Evolutionary conservation across 2,797 vertebrate species (phyloP).

Genomic region (Craterocephalus amniculus): DNA sequence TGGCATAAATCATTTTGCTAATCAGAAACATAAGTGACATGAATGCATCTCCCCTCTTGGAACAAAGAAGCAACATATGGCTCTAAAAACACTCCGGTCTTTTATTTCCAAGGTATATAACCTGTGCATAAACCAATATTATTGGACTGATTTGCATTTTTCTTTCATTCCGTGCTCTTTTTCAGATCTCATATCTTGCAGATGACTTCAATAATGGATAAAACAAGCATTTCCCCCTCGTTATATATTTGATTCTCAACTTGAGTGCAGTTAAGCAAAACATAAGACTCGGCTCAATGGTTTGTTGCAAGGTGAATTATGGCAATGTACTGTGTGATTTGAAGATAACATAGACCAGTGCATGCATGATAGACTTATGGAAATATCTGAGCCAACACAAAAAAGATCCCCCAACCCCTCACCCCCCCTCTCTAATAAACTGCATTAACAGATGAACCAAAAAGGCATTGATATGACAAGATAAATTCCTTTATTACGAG

Average conservation of each 20-base stretch:
- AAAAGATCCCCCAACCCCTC: constrained; percentile 56
- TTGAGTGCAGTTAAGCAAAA: constrained; percentile 82
- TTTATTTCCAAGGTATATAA: constrained; percentile 87
- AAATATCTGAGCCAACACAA: constrained; percentile 50
- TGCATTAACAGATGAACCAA: constrained; percentile 76
- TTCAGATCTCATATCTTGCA: constrained; percentile 74
- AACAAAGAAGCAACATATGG: constrained; percentile 99
- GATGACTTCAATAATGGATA: constrained; percentile 82
- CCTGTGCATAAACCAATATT: constrained; percentile 83
- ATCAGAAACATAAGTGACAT: constrained; percentile 99
- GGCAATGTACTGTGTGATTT: constrained; percentile 61
- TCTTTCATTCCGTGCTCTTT: constrained; percentile 75
- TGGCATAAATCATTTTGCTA: constrained; percentile 99
- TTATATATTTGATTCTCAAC: constrained; percentile 82
- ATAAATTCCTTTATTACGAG: constrained; percentile 84
- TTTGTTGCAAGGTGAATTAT: constrained; percentile 82
- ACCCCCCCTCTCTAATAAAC: constrained; percentile 72
- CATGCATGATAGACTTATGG: constrained; percentile 59
- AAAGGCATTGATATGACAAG: constrained; percentile 78
- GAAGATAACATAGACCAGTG: constrained; percentile 51
- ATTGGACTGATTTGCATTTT: constrained; percentile 84
- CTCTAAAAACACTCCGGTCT: constrained; percentile 90
- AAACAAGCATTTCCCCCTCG: constrained; percentile 80
- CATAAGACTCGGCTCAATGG: constrained; percentile 78
- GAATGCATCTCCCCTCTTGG: constrained; percentile 97